phyloP scores from a whole-genome alignment of 2,797 vertebrate species.

The Pangasius sanitwongsei region DNA sequence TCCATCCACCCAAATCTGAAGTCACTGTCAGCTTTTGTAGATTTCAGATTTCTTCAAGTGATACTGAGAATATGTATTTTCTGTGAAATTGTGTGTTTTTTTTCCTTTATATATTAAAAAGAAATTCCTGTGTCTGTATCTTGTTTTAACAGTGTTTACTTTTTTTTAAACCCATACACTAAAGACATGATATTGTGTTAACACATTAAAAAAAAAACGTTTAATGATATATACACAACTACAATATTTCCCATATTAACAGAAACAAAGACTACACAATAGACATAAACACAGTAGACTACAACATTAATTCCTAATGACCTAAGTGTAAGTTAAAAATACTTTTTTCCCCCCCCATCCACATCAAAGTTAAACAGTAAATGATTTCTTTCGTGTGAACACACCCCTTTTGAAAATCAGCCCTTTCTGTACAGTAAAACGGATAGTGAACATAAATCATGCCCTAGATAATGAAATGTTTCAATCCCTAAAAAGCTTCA shows the following conservation, averaged over 20 bases:
- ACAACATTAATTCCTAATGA: conserved; percentile 30
- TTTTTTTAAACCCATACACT: neutral
- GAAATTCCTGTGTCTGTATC: neutral
- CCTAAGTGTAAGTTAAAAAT: conserved; percentile 19
- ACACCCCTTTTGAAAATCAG: neutral
- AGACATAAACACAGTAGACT: conserved; percentile 16
- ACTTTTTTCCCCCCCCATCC: neutral
- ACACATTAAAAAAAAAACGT: conserved; percentile 11
- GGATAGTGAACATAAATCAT: neutral
- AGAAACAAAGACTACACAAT: conserved; percentile 23
- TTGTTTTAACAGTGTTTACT: neutral
- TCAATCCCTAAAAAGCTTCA: neutral
- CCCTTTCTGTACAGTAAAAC: conserved; percentile 22
- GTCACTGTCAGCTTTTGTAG: neutral
- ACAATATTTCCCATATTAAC: conserved; percentile 40
- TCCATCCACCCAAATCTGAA: conserved; percentile 12
- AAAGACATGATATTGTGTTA: conserved; percentile 14
- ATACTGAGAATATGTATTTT: conserved; percentile 48
- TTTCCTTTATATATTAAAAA: neutral
- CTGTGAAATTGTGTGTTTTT: neutral
- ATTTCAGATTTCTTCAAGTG: neutral
- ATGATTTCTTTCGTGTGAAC: neutral
- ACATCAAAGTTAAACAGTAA: neutral
- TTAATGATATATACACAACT: conserved; percentile 40
- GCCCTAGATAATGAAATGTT: neutral